Evolutionary conservation across 1,140 invertebrate species (phyloP).

Genomic region (Rhynchophorus ferrugineus): DNA sequence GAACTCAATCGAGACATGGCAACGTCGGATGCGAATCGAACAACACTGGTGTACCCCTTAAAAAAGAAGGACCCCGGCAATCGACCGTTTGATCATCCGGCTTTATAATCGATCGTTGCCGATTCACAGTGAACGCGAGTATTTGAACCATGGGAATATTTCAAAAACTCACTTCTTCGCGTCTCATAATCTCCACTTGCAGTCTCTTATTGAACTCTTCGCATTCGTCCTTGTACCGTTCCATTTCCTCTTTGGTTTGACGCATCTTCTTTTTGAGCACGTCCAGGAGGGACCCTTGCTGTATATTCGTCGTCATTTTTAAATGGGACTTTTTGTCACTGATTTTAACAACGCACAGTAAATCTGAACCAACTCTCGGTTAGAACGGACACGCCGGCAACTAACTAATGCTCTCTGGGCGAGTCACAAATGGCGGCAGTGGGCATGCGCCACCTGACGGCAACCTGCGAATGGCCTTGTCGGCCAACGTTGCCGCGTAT

Average conservation of each 20-base stretch:
- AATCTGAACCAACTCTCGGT: not conserved
- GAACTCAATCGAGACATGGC: not conserved
- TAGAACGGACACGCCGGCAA: not conserved
- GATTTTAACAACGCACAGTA: not conserved
- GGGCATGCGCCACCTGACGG: slow-evolving; percentile 16
- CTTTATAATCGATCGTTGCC: no score
- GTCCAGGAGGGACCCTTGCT: slow-evolving; percentile 82
- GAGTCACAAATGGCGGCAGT: slow-evolving; percentile 28
- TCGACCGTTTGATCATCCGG: no score
- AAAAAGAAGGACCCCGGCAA: not conserved
- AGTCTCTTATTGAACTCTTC: slow-evolving; percentile 86
- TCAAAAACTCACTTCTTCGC: slow-evolving; percentile 82
- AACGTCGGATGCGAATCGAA: not conserved
- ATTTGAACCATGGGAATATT: no score
- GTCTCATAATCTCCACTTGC: slow-evolving; percentile 81
- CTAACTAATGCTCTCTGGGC: slow-evolving; percentile 20
- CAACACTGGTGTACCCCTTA: no score
- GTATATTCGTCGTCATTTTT: slow-evolving; percentile 75
- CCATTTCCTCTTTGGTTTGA: slow-evolving; percentile 95
- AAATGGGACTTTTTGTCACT: slow-evolving; percentile 8
- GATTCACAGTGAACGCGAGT: no score
- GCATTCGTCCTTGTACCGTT: slow-evolving; percentile 92
- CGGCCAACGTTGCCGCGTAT: not conserved
- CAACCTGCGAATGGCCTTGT: slow-evolving; percentile 16
- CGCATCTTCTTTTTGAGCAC: slow-evolving; percentile 99